phyloP scores from a whole-genome alignment of 1,140 invertebrate species.

The Aradophagus sp. region DNA sequence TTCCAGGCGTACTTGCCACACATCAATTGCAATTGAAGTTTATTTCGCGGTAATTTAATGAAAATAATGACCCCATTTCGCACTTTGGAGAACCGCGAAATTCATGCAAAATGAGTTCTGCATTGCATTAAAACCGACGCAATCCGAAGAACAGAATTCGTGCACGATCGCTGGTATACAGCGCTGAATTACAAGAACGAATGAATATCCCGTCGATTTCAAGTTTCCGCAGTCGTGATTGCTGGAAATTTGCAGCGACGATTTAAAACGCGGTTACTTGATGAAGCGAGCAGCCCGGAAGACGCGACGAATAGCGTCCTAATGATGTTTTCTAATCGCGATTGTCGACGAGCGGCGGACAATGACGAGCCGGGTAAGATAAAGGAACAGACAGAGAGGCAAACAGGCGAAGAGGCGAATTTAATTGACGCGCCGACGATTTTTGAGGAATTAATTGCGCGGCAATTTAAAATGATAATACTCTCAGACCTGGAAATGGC shows the following conservation, averaged over 20 bases:
- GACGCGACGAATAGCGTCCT: constrained; percentile 42
- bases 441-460: constrained; percentile 65
- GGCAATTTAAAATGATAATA: constrained; percentile 69
- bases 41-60: too few relatives aligned
- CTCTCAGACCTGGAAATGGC: constrained; percentile 52
- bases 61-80: too few relatives aligned
- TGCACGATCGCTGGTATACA: too few relatives aligned
- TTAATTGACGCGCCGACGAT: constrained; percentile 49
- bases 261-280: constrained; percentile 49
- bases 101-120: too few relatives aligned
- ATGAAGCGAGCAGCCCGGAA: constrained; percentile 49
- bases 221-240: constrained; percentile 33
- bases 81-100: too few relatives aligned
- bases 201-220: too few relatives aligned
- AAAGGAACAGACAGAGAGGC: not conserved
- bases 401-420: constrained; percentile 15
- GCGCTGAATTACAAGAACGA: too few relatives aligned
- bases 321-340: constrained; percentile 71
- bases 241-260: constrained; percentile 39
- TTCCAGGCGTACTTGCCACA: too few relatives aligned
- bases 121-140: too few relatives aligned
- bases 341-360: constrained; percentile 37
- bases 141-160: too few relatives aligned
- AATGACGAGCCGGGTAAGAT: not conserved
- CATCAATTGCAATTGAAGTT: too few relatives aligned